Conservation (phyloP, 1,140 invertebrate species). For the Hylaeus anthracinus region DNA sequence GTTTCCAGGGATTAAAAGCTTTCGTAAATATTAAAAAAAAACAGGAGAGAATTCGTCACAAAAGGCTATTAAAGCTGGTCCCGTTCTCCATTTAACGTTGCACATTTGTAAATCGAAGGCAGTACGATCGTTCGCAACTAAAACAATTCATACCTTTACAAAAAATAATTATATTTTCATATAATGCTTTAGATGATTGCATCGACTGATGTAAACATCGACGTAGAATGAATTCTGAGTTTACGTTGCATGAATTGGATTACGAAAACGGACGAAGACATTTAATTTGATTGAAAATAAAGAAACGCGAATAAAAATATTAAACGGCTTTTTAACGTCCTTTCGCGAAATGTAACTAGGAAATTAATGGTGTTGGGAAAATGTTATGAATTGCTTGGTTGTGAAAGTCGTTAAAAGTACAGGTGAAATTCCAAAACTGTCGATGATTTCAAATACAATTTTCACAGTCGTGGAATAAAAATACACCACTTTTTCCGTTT, state of each 20-base stretch:
- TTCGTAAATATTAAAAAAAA: too few relatives aligned
- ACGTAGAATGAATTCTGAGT: not conserved
- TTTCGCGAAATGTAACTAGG: too few relatives aligned
- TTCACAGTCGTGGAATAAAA: too few relatives aligned
- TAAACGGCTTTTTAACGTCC: not conserved
- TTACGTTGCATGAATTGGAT: not conserved
- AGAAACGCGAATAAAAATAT: not conserved
- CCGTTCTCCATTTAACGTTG: not conserved
- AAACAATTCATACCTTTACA: not conserved
- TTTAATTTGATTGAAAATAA: constrained; percentile 14
- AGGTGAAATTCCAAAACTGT: too few relatives aligned
- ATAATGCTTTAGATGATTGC: not conserved
- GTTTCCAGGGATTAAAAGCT: too few relatives aligned
- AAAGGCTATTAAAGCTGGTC: not conserved
- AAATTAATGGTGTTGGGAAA: too few relatives aligned
- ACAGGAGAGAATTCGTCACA: too few relatives aligned
- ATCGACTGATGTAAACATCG: not conserved
- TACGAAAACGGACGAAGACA: not conserved
- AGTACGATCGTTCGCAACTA: too few relatives aligned
- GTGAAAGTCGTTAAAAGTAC: too few relatives aligned
- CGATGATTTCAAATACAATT: too few relatives aligned
- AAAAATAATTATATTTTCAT: not conserved
- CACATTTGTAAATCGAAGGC: not conserved
- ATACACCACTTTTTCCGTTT: too few relatives aligned
- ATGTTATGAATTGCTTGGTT: too few relatives aligned